Evolutionary conservation across 2,888 invertebrate genomes (phyloP), one percentile per base, ranked within the genome.

Genomic region (Plusia festucae): DNA sequence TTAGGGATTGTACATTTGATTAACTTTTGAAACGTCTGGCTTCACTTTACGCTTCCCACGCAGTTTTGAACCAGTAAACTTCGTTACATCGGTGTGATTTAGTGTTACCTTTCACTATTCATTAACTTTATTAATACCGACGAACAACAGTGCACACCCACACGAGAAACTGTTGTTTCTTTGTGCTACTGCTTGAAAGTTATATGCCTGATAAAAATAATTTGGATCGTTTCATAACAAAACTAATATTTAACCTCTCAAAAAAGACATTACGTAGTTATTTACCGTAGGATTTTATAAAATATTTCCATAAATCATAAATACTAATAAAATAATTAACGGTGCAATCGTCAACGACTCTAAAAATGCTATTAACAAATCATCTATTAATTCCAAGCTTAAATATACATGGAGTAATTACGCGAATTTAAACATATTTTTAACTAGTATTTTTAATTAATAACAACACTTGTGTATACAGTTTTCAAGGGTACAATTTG

Each of bases 391-490:
- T 49, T 49, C 20, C 6, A 49, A 49, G 20, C 46, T 20, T 9
- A 49, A 7, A 13, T 61, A 40, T 53, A 44, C 24, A 20, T 40
- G 18, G 40, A 32, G 27, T 30, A 16, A 54, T 53, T 54, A 18
- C 72, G 27, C 3, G 8, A 62, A 66, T 40, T 55, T 16, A 53
- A 60, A 57, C 34, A 30, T 55, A 53, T 30, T 44, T 63, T 52
- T 55, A 40, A 40, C 59, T 57, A n/a, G n/a, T n/a, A n/a, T n/a
- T n/a, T n/a, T n/a, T n/a, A n/a, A n/a, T n/a, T n/a, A 66, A 60
- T 51, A 61, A 22, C 54, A 51, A 56, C 79, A 79, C 67, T 70
- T 79, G 82, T 73, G 73, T 46, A 73, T 54, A 79, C 57, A 79
- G 55, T 9, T 60, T 56, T 73, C 82, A 76, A 79, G 76, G 68